Base-by-base conservation (phyloP, 1,140 invertebrate genomes). In the Hermetia illucens region DNA sequence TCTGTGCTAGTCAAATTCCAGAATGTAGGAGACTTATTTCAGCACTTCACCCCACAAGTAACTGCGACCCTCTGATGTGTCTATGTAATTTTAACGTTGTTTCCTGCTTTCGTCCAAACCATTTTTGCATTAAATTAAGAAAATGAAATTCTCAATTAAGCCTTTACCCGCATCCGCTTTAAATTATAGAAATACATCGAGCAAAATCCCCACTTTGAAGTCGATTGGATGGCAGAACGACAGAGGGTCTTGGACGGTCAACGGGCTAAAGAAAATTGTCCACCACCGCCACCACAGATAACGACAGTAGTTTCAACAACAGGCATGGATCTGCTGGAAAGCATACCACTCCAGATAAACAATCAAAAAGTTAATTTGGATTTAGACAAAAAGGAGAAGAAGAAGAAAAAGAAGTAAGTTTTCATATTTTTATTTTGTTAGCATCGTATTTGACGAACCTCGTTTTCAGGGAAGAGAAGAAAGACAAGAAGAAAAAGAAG, bases 191-290 rank as follows among this genome's bases (percentile, higher is more conserved):
- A 72, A 40, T 86, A 81, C 46, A 71, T 82, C 5, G 75, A 79
- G 31, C 75, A 83, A 59, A 83, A 83, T 61, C 80, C 82, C 0
- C 78, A 83, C 46, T 87, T 82, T 77, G 84, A 89, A 56, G 76
- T 73, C 0, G 80, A 86, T 47, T 87, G 82, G 81, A 70, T 83
- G 61, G 74, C 72, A 2, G 82, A 85, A 53, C 66, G 84, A 3
- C 79, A 85, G 48, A 79, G 77, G 46, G 77, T 81, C 0, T 71
- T 74, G 21, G 73, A 69, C 39, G 64, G 2, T 39, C 44, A 29
- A 3, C 5, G 16, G 3, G 49, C 49, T 16, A 45, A 42, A 47
- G 34, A 24, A 46, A 49, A 39, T 63, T 40, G 42, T 39, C 1
- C 53, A 53, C 43, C 32, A 53, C 53, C 16, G 20, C 42, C 31